Conservation (phyloP, 2,113 vertebrate species). For the Turnix velox region DNA sequence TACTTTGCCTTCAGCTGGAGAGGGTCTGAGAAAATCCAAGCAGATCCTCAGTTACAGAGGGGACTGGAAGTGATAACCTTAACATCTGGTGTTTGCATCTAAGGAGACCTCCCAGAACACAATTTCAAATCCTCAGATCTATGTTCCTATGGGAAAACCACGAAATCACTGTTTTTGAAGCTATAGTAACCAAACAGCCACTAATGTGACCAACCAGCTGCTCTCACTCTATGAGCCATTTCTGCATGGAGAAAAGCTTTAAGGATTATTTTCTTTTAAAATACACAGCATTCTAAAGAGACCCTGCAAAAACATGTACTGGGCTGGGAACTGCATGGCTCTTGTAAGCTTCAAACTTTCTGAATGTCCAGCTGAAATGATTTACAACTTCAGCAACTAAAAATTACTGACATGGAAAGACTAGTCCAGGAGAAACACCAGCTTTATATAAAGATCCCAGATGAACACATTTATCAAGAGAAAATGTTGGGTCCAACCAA, state of each 20-base stretch:
- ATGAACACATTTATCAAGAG: background rate
- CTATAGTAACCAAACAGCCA: background rate
- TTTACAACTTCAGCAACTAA: background rate
- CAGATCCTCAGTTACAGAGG: rapidly evolving
- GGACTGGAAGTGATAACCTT: background rate
- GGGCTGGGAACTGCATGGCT: background rate
- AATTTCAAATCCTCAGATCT: background rate
- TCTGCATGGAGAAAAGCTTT: background rate
- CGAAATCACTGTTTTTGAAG: background rate
- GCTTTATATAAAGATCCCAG: background rate
- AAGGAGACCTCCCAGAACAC: background rate
- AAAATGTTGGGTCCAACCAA: background rate
- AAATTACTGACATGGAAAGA: background rate
- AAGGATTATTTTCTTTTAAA: background rate
- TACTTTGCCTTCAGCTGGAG: background rate
- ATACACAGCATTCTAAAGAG: background rate
- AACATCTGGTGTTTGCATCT: background rate
- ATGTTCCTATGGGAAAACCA: background rate
- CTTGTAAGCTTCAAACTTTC: background rate
- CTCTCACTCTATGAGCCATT: background rate
- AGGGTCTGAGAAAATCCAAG: background rate
- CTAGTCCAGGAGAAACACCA: background rate
- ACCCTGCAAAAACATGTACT: background rate
- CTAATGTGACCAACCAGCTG: background rate
- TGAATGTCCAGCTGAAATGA: background rate